These are phyloP conservation scores for Frankliniella fusca DNA, from an alignment of 2,888 invertebrate species.

Conservation along the genomic window DNA sequence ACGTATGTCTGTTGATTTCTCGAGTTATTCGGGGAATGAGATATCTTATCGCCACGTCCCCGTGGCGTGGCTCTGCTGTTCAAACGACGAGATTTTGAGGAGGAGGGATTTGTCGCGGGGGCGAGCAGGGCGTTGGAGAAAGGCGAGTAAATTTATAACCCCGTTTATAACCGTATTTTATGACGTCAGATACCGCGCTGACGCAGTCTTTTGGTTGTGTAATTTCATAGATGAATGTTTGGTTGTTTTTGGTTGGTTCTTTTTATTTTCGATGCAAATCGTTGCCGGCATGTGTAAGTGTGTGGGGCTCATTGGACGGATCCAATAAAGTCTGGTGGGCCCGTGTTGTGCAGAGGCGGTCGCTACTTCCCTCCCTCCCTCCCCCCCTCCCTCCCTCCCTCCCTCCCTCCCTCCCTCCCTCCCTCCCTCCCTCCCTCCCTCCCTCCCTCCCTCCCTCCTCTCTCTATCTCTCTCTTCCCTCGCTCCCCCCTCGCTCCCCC, in stretches of 20 bases:
- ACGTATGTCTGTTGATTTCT: neutral
- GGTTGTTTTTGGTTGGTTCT: neutral
- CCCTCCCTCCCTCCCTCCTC: neutral
- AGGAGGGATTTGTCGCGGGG: neutral
- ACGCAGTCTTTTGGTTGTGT: neutral
- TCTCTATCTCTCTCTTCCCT: neutral
- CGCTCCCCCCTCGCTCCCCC: no score
- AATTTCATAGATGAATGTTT: neutral
- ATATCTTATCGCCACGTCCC: no score
- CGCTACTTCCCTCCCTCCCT: neutral
- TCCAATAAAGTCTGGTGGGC: neutral
- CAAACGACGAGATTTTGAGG: neutral
- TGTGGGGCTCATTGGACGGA: neutral
- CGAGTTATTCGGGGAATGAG: no score
- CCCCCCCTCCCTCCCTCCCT: neutral
- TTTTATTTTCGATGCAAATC: neutral
- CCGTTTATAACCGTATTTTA: no score
- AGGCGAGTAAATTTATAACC: no score
- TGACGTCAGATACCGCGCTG: no score
- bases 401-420: neutral
- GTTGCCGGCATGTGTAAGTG: neutral
- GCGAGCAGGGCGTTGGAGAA: neutral
- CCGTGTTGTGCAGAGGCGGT: neutral
- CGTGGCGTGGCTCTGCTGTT: neutral
- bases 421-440: neutral